Base-by-base conservation (phyloP, 2,888 invertebrate species). In the Rhyacophila evoluta region DNA sequence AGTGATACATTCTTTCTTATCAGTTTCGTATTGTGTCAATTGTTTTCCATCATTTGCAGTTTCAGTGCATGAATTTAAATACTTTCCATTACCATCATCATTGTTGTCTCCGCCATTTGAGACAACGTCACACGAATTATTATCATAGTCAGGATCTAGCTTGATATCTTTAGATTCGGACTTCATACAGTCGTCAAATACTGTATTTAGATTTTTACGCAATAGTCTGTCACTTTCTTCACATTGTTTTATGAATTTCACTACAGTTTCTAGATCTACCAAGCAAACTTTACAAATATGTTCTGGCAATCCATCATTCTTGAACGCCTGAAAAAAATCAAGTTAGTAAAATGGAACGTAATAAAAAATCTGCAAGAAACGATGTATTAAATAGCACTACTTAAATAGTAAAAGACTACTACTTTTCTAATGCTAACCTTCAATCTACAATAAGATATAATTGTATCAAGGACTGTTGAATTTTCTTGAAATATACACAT, bases 211-310 rank as follows among this genome's bases (percentile, higher is more conserved):
- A 28, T 39, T 73, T 39, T 73, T 73, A 4, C 72, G 36, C 12
- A 72, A 12, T 33, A 72, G 1, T 72, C 38, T 72, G 28, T 72
- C 72, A 37, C 15, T 72, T 72, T 72, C 36, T 72, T 72, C 72
- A 36, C 72, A 72, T 37, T 72, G 36, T 36, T 11, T 36, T 29
- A 37, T 72, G 8, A 72, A 72, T 12, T 72, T 38, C 1, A 72
- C 36, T n/a, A 72, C 38, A 2, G 38, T 2, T 37, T 72, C 15
- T 15, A 72, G 25, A 11, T 11, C 38, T 38, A 36, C 15, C 36
- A 72, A 33, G 15, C 72, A 72, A n/a, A 37, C 25, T 15, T 25
- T 37, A 15, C 72, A 72, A 6, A 72, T 72, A 8, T 33, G 37
- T 19, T 72, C 36, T 4, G 72, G 72, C 2, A 72, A 27, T 6